Conservation (phyloP, 2,113 vertebrate genomes). For the Speoplatyrhinus poulsoni region DNA sequence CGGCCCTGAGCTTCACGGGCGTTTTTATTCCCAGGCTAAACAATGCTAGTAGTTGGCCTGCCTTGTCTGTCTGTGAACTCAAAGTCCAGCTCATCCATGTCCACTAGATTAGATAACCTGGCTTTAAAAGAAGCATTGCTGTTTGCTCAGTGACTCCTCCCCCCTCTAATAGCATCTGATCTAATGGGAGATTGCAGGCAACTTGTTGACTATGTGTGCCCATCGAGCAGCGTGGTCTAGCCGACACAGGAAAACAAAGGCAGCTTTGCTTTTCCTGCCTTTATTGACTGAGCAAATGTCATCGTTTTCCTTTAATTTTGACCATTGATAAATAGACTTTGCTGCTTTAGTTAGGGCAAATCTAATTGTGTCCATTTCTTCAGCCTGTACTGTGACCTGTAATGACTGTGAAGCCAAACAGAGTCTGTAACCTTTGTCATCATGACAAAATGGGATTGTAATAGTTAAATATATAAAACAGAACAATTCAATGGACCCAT, state of each 20-base stretch:
- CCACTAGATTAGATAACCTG: conserved; percentile 73
- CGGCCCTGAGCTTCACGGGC: conserved; percentile 37
- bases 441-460: no score
- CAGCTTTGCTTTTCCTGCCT: conserved; percentile 43
- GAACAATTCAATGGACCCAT: no score
- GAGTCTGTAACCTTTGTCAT: no score
- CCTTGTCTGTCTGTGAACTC: conserved; percentile 58
- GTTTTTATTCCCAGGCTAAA: conserved; percentile 54
- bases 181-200: conserved; percentile 66
- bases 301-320: conserved; percentile 35
- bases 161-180: conserved; percentile 69
- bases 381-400: no score
- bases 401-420: no score
- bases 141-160: conserved; percentile 69
- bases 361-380: no score
- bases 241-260: conserved; percentile 58
- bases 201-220: conserved; percentile 60
- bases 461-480: no score
- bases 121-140: conserved; percentile 57
- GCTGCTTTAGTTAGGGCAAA: no score
- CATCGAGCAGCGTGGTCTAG: conserved; percentile 59
- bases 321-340: conserved; percentile 35
- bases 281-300: conserved; percentile 62
- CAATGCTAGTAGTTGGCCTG: conserved; percentile 40
- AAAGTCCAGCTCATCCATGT: conserved; percentile 75